phyloP scores from a whole-genome alignment of 2,113 vertebrate species.

The Morone saxatilis region DNA sequence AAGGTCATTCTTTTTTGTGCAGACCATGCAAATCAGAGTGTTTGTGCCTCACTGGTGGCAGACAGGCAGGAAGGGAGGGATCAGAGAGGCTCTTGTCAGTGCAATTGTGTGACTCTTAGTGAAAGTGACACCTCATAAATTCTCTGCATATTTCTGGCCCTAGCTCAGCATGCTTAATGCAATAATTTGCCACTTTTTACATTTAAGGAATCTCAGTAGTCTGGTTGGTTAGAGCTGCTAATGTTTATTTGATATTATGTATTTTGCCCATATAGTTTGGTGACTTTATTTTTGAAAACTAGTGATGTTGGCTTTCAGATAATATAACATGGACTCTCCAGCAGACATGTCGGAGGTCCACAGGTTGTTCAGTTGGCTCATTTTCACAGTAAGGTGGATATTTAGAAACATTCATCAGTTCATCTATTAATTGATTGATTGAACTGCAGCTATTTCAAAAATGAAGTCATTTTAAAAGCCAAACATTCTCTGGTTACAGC shows the following conservation, averaged over 20 bases:
- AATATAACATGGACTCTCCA: background rate
- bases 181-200: constrained; percentile 71
- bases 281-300: constrained; percentile 3
- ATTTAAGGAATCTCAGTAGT: constrained; percentile 58
- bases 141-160: constrained; percentile 81
- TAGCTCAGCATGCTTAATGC: constrained; percentile 79
- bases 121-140: constrained; percentile 87
- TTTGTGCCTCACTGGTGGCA: constrained; percentile 79
- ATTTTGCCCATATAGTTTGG: constrained; percentile 3
- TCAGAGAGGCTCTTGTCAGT: constrained; percentile 80
- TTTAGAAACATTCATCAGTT: background rate
- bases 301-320: background rate
- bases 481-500: background rate
- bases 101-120: constrained; percentile 83
- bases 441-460: background rate
- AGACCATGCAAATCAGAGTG: constrained; percentile 73
- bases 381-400: constrained; percentile 1
- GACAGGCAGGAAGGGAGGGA: constrained; percentile 77
- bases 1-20: constrained; percentile 81
- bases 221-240: constrained; percentile 49
- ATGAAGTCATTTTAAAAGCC: background rate
- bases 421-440: background rate
- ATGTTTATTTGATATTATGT: constrained; percentile 41
- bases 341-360: constrained; percentile 3
- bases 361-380: constrained; percentile 2